phyloP scores from a whole-genome alignment of 1,140 invertebrate genomes.

The Drosophila watanabei region DNA sequence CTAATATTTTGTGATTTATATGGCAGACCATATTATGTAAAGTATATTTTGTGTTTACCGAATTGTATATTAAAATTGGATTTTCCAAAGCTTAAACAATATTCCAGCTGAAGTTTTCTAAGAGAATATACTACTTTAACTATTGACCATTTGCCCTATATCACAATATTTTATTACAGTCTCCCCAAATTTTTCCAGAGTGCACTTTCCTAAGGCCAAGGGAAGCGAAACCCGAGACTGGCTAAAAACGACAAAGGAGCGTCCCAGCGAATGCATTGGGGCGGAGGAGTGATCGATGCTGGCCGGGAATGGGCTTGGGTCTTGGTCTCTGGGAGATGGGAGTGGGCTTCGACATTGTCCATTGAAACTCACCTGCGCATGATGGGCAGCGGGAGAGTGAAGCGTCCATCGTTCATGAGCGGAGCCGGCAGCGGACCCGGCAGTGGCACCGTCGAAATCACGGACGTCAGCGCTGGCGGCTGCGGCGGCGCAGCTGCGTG shows the following conservation, averaged over 20 bases:
- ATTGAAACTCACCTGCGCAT: conserved; percentile 81
- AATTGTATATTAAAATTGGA: background rate
- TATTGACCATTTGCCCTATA: too few relatives aligned
- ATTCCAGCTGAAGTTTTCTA: too few relatives aligned
- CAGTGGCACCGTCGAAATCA: conserved; percentile 81
- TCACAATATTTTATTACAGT: background rate
- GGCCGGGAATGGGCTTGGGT: conserved; percentile 54
- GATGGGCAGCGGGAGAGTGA: conserved; percentile 81
- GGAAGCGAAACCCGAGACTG: conserved; percentile 55
- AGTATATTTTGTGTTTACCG: background rate
- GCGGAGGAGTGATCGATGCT: conserved; percentile 67
- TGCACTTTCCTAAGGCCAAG: conserved; percentile 20
- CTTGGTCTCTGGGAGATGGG: conserved; percentile 8
- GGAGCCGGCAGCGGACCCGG: conserved; percentile 61
- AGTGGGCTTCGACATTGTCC: conserved; percentile 13
- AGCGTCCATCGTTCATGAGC: conserved; percentile 78
- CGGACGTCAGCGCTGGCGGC: conserved; percentile 64
- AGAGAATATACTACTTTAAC: too few relatives aligned
- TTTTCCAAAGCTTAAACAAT: too few relatives aligned
- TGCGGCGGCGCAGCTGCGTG: conserved; percentile 44
- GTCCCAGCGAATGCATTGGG: conserved; percentile 45
- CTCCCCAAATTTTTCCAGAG: background rate
- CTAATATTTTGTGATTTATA: background rate
- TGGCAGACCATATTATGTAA: background rate
- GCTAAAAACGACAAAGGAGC: conserved; percentile 45